Base-by-base conservation (phyloP, 2,888 invertebrate genomes). In the Rotaria socialis region DNA sequence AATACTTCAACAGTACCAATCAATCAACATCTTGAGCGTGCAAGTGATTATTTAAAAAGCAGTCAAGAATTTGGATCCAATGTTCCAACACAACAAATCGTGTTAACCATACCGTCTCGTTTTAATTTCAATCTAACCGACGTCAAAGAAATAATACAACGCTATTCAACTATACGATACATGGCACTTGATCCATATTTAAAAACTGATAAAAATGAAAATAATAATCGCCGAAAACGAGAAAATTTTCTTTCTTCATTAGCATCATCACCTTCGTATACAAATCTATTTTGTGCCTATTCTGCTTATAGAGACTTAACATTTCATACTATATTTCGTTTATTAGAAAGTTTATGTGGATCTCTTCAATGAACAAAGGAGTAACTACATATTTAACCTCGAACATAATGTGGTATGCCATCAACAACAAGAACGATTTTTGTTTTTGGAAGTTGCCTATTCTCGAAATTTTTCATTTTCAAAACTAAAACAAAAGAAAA, bases 281-380 rank as follows among this genome's bases (percentile, higher is more conserved):
- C 2, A 80, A 80, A 80, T 80, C 24, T 47, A n/a, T 80, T 80
- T 80, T 24, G 19, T n/a, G 24, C 80, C 14, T 80, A 80, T 80
- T 24, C 47, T 11, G 80, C 80, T n/a, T 22, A 80, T 47, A 22
- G 80, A 47, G 80, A 80, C 47, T 47, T 80, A 47, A 80, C 80
- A 47, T 80, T 80, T 24, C 11, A n/a, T 47, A 47, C n/a, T 4
- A 47, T 80, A 11, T 80, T 80, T 80, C 47, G n/a, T 24, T n/a
- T 80, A 47, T 47, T 80, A n/a, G 80, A 80, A 43, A 80, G 22
- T 43, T 47, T 80, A 80, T 80, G 80, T 47, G 80, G 80, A 80
- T 35, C 35, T 35, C 1, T 67, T 35, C 67, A 27, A 35, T 67
- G 35, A 67, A 4, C 3, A 16, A 35, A 35, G 4, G 5, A 16